Conservation (phyloP, 1,140 invertebrate species). For the Plectrocnemia conspersa region DNA sequence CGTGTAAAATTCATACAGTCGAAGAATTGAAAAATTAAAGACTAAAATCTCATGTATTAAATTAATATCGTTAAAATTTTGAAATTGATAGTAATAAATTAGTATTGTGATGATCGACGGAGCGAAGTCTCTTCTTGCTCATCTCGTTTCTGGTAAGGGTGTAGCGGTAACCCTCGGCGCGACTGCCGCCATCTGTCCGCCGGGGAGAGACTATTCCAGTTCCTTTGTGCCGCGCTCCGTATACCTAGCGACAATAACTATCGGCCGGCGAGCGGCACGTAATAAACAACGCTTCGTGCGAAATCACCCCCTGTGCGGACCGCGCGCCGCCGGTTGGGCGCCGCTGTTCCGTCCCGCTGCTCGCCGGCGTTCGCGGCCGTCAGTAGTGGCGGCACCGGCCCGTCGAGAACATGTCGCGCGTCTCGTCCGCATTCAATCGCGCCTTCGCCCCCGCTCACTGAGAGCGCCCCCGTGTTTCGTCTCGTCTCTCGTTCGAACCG, state of each 20-base stretch:
- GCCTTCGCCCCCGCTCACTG: neutral
- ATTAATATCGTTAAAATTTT: too few species aligned
- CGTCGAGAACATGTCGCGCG: constrained; percentile 1
- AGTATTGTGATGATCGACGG: too few species aligned
- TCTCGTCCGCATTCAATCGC: neutral
- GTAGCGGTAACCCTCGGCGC: constrained; percentile 17
- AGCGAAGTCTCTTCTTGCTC: too few species aligned
- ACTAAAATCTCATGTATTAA: too few species aligned
- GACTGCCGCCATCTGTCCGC: constrained; percentile 7
- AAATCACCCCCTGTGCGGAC: neutral
- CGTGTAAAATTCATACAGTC: too few species aligned
- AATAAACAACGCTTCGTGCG: neutral
- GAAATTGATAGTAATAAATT: too few species aligned
- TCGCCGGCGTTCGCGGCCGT: neutral
- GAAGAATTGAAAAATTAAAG: too few species aligned
- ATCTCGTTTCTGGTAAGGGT: constrained; percentile 5
- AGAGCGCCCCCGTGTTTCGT: neutral
- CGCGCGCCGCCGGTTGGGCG: constrained; percentile 3
- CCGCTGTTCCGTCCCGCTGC: neutral
- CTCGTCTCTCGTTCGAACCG: neutral
- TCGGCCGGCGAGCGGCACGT: neutral
- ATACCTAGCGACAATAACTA: constrained; percentile 11
- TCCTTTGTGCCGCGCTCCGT: constrained; percentile 17
- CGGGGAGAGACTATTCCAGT: constrained; percentile 9
- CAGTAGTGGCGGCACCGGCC: constrained; percentile 4